phyloP scores from a whole-genome alignment of 2,113 vertebrate genomes.

The Verasper variegatus region DNA sequence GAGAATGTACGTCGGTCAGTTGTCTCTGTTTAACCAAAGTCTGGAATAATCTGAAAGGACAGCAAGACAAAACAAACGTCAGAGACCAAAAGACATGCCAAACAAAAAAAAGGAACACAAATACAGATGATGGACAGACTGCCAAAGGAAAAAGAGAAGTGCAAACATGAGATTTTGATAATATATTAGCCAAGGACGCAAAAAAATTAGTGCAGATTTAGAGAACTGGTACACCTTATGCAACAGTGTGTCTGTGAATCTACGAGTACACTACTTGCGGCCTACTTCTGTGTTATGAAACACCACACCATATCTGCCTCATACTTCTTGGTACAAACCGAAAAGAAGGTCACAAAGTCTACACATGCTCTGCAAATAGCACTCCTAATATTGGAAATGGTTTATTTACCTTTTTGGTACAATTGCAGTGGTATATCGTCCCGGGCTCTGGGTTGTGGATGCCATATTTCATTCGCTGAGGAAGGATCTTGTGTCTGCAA shows the following conservation, averaged over 20 bases:
- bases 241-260: slow-evolving; percentile 15
- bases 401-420: slow-evolving; percentile 81
- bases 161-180: slow-evolving; percentile 4
- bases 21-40: slow-evolving; percentile 73
- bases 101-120: background rate
- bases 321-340: background rate
- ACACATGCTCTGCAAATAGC: background rate
- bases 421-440: slow-evolving; percentile 88
- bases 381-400: slow-evolving; percentile 11
- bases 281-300: slow-evolving; percentile 36
- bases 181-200: background rate
- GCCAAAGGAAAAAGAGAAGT: background rate
- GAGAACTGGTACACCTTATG: background rate
- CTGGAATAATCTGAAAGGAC: slow-evolving; percentile 44
- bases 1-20: slow-evolving; percentile 50
- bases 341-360: slow-evolving; percentile 12
- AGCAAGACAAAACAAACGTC: background rate
- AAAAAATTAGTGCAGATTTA: background rate
- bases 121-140: background rate
- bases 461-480: slow-evolving; percentile 80
- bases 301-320: background rate
- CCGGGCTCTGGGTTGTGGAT: slow-evolving; percentile 74
- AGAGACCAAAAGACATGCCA: background rate
- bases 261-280: slow-evolving; percentile 1
- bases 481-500: slow-evolving; percentile 80